Evolutionary conservation across 2,888 invertebrate species (phyloP).

Genomic region (Gandaritis pyraliata): DNA sequence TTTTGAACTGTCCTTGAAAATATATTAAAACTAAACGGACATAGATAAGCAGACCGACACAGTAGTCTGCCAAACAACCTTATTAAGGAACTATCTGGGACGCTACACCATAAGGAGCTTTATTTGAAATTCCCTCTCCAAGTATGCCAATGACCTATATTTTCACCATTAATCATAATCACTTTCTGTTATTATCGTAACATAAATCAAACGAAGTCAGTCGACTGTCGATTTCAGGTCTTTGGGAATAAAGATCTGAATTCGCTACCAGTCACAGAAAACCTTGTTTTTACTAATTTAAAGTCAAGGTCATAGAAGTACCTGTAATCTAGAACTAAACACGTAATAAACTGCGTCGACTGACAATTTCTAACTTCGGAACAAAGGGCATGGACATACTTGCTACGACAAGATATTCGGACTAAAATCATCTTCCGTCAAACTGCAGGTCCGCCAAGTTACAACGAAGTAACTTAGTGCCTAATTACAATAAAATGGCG

Average conservation of each 20-base stretch:
- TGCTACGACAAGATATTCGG: no score
- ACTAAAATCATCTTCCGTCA: no score
- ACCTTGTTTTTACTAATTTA: background rate
- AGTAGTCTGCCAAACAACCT: slow-evolving; percentile 10
- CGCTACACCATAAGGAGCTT: slow-evolving; percentile 10
- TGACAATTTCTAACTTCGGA: no score
- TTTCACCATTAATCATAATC: slow-evolving; percentile 4
- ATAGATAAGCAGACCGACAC: slow-evolving; percentile 3
- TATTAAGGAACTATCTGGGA: slow-evolving; percentile 12
- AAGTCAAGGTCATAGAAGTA: background rate
- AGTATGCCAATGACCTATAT: slow-evolving; percentile 17
- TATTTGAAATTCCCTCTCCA: slow-evolving; percentile 15
- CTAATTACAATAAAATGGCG: no score
- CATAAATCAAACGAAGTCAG: background rate
- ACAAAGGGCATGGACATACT: no score
- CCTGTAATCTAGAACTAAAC: background rate
- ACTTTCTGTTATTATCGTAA: background rate
- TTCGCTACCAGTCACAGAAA: background rate
- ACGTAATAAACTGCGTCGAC: no score
- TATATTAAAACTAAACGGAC: slow-evolving; percentile 8
- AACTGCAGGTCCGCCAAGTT: no score
- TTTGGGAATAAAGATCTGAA: background rate
- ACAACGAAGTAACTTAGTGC: no score
- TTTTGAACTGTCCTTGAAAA: slow-evolving; percentile 4
- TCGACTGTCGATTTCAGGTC: background rate